Evolutionary conservation across 2,888 invertebrate genomes (phyloP).

Genomic region (Caradrina kadenii): DNA sequence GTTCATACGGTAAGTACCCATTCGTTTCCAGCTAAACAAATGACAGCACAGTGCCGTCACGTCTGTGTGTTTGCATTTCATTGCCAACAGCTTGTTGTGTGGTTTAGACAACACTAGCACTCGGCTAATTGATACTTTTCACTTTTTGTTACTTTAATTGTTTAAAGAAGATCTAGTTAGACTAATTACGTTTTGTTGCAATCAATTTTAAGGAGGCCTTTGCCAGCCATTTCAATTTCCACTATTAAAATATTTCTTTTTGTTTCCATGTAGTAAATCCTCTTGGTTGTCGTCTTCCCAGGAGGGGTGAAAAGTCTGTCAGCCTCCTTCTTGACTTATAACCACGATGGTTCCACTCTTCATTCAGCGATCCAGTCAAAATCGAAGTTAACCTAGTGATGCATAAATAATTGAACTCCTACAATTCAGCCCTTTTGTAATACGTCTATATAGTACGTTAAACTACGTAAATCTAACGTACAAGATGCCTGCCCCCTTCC

Average conservation of each 20-base stretch:
- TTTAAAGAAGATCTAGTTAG: conserved; percentile 1
- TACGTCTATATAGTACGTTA: conserved; percentile 1
- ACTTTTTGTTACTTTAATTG: conserved; percentile 21
- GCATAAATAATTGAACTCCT: not conserved
- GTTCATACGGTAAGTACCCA: not conserved
- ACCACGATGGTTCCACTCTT: no score
- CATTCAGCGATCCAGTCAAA: not conserved
- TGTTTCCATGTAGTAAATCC: no score
- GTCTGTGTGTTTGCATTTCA: conserved; percentile 63
- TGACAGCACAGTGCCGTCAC: conserved; percentile 22
- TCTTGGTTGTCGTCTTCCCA: no score
- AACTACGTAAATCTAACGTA: conserved; percentile 15
- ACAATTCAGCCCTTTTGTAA: not conserved
- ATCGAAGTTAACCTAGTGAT: conserved; percentile 20
- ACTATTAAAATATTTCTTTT: not conserved
- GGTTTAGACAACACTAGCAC: conserved; percentile 41
- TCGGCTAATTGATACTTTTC: conserved; percentile 35
- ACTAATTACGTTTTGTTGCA: not conserved
- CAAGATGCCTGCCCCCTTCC: conserved; percentile 7
- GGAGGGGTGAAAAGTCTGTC: no score
- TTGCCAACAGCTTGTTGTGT: conserved; percentile 51
- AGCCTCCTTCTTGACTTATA: no score
- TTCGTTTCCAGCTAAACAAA: conserved; percentile 32
- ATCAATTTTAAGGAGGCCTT: no score
- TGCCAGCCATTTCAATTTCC: not conserved